Percentiles rank a stretch among this genome's conserved stretches.
Evolutionary conservation across 2,113 vertebrate genomes (phyloP).

Genomic region (Bucco capensis): DNA sequence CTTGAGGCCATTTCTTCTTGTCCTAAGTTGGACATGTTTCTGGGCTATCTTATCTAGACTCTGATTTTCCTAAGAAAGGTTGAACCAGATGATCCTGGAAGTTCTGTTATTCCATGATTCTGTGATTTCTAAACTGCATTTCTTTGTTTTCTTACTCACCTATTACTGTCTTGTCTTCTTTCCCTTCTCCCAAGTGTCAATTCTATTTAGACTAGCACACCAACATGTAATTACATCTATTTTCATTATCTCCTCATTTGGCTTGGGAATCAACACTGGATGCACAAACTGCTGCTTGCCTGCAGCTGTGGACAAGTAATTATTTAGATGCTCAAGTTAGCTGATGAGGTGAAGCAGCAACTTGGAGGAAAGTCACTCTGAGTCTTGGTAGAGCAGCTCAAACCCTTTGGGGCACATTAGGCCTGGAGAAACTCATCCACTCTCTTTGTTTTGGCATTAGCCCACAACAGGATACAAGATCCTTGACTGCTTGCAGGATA

Average conservation of each 20-base stretch:
- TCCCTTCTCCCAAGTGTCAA: constrained; percentile 4
- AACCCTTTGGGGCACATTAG: neutral
- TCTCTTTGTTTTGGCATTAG: neutral
- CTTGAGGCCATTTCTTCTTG: too few species aligned
- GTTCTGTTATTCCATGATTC: neutral
- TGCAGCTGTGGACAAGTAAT: constrained; percentile 43
- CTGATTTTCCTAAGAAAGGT: neutral
- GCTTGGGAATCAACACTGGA: constrained; percentile 39
- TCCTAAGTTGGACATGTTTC: too few species aligned
- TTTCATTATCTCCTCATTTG: constrained; percentile 56
- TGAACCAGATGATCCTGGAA: neutral
- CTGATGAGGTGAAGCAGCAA: constrained; percentile 34
- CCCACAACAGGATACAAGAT: neutral
- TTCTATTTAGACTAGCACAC: constrained; percentile 46
- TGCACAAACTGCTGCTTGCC: constrained; percentile 51
- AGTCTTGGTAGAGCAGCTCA: neutral
- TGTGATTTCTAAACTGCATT: neutral
- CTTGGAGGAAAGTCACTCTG: constrained; percentile 5
- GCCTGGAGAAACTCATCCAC: neutral
- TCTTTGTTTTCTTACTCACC: constrained; percentile 36
- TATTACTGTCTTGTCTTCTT: constrained; percentile 21
- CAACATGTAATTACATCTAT: constrained; percentile 61
- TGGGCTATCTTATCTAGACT: neutral
- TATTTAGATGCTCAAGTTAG: constrained; percentile 13
- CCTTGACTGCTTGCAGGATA: neutral